Evolutionary conservation across 2,113 vertebrate genomes (phyloP), one percentile per base, ranked within the genome.

Genomic region (Misgurnus mizolepis): DNA sequence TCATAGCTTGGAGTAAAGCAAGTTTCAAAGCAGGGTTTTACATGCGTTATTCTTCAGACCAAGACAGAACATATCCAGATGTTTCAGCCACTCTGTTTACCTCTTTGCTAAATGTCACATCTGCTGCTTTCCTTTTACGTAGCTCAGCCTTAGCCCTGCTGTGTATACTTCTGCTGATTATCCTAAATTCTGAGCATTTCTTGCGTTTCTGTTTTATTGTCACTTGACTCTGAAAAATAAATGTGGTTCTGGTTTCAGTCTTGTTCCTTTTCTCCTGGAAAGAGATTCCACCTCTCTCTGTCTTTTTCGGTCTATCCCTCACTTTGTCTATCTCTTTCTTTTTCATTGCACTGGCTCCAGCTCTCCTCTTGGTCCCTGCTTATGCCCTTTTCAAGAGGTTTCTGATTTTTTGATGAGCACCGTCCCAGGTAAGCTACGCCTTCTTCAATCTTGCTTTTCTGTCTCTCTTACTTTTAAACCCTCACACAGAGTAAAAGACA

Each of bases 341-440:
- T 41, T 62, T 79, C 90, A 88, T 90, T 76, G 84, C 86, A 91
- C 92, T 91, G 62, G 76, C 82, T 85, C 92, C 92, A 94, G 94
- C 92, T 79, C 71, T 58, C 75, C 82, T 86, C 88, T 95, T 94
- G 92, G 94, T 90, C 91, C 94, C 89, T 93, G 73, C 82, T 85
- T 83, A 70, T 90, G 55, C 84, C 79, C 49, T 76, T 82, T 79
- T 85, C 70, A 82, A 67, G 83, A 83, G 67, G 83, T 75, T 73
- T 82, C 77, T 75, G 80, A 75, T 76, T 72, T n/a, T 81, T 86
- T 58, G 69, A 68, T 83, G 80, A 85, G 84, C 77, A 79, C 74
- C 82, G 86, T 56, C 18, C 14, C 80, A 92, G 91, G 92, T 90
- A 85, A 91, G 89, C 82, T 34, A 7, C 12, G 14, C 66, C 78